A percentile compares a stretch with the other conserved stretches of the same genome.
These are phyloP conservation scores for Melanophora roralis DNA, from an alignment of 2,888 invertebrate species.

Conservation along the genomic window DNA sequence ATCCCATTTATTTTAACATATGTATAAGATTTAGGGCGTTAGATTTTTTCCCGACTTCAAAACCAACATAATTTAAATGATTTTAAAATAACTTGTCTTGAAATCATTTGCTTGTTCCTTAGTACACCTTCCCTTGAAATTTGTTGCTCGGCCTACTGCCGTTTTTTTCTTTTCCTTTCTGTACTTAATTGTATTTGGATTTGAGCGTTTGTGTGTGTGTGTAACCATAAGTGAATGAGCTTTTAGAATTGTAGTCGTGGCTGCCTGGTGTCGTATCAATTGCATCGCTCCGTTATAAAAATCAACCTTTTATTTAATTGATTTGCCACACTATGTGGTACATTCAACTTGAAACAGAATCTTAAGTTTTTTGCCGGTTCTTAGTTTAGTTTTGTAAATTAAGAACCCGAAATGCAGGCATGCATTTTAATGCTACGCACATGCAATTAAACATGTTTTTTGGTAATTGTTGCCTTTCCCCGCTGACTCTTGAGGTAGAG, in stretches of 20 bases:
- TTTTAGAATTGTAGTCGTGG: conserved; percentile 51
- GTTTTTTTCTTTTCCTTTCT: conserved; percentile 30
- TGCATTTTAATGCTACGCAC: conserved; percentile 53
- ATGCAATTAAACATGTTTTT: neutral
- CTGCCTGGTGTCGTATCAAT: conserved; percentile 61
- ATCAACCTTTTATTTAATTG: conserved; percentile 63
- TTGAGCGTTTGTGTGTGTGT: neutral
- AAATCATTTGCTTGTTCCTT: neutral
- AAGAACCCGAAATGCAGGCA: conserved; percentile 57
- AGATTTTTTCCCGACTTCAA: too few species aligned
- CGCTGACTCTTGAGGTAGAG: neutral
- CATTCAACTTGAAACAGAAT: conserved; percentile 60
- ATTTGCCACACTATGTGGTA: conserved; percentile 63
- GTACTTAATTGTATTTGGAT: neutral
- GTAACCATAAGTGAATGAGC: conserved; percentile 35
- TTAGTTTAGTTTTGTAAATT: conserved; percentile 20
- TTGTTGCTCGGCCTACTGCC: neutral
- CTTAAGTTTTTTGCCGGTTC: conserved; percentile 14
- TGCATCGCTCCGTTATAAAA: conserved; percentile 63
- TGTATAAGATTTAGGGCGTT: too few species aligned
- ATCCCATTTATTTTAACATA: too few species aligned
- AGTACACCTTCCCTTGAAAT: conserved; percentile 16
- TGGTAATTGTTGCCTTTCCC: neutral
- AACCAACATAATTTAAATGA: too few species aligned
- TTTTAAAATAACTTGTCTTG: too few species aligned